Conservation (phyloP, 2,113 vertebrate species). For the Melanocharis versteri region DNA sequence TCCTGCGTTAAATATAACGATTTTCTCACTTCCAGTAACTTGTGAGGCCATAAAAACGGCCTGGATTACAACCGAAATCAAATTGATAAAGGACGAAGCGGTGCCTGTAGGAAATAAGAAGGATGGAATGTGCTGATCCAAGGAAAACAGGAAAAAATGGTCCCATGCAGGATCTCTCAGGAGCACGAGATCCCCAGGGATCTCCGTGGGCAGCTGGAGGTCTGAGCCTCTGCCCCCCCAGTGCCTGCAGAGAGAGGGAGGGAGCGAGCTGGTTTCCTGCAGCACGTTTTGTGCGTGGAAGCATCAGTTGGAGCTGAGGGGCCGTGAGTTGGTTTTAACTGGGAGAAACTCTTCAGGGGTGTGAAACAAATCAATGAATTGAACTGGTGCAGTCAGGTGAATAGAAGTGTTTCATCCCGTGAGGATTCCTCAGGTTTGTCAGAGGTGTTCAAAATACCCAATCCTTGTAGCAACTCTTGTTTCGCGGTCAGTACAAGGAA, state of each 20-base stretch:
- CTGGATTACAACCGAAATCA: neutral
- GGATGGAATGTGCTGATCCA: neutral
- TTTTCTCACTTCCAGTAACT: neutral
- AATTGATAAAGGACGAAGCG: neutral
- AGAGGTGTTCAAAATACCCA: neutral
- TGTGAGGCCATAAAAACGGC: neutral
- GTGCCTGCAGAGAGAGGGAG: neutral
- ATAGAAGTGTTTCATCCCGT: neutral
- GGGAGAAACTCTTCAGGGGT: neutral
- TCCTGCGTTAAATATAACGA: neutral
- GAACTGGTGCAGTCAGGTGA: accelerated
- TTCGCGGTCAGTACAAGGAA: neutral
- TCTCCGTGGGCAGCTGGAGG: neutral
- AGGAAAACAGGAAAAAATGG: neutral
- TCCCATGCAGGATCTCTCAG: neutral
- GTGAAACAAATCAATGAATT: neutral
- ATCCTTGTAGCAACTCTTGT: neutral
- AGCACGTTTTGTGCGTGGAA: accelerated
- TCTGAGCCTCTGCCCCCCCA: neutral
- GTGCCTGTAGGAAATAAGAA: neutral
- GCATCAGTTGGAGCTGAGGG: neutral
- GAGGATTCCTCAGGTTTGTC: neutral
- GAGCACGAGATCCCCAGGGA: neutral
- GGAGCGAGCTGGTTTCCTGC: neutral
- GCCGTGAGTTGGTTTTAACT: neutral